Conservation (phyloP, 1,140 invertebrate species). For the Drosophila pallidifrons region DNA sequence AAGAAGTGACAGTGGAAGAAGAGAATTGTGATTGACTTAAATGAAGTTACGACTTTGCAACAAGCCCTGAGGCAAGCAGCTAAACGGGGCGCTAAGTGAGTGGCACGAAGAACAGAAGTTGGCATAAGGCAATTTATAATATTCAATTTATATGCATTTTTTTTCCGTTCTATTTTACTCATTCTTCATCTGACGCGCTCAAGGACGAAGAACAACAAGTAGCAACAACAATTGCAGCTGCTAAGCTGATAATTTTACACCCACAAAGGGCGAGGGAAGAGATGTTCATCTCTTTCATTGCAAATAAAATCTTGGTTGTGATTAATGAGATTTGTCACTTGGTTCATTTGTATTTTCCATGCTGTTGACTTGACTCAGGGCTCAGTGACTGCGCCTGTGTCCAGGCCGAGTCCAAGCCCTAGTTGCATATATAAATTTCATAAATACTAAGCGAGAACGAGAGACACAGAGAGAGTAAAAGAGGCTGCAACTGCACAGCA, state of each 20-base stretch:
- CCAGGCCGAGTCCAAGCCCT: conserved; percentile 10
- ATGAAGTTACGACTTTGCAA: conserved; percentile 82
- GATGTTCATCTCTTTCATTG: conserved; percentile 17
- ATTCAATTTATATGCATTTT: conserved; percentile 84
- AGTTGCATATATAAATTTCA: conserved; percentile 74
- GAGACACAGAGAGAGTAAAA: neutral
- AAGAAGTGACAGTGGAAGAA: conserved; percentile 12
- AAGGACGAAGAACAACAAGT: conserved; percentile 48
- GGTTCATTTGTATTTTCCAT: conserved; percentile 81
- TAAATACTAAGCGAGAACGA: conserved; percentile 52
- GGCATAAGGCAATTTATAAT: conserved; percentile 79
- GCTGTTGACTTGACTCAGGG: conserved; percentile 63
- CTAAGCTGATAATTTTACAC: conserved; percentile 75
- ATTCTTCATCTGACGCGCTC: neutral
- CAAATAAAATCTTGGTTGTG: conserved; percentile 62
- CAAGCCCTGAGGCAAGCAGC: conserved; percentile 29
- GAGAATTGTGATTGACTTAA: conserved; percentile 76
- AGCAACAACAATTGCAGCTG: conserved; percentile 62
- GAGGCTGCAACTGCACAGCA: conserved; percentile 43
- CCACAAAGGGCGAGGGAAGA: conserved; percentile 11
- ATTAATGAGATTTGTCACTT: conserved; percentile 83
- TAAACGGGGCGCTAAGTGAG: conserved; percentile 56
- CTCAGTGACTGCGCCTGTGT: conserved; percentile 11
- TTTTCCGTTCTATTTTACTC: conserved; percentile 26
- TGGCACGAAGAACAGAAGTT: conserved; percentile 59